Evolutionary conservation across 2,888 invertebrate species (phyloP).

Genomic region (Chelonus formosanus): DNA sequence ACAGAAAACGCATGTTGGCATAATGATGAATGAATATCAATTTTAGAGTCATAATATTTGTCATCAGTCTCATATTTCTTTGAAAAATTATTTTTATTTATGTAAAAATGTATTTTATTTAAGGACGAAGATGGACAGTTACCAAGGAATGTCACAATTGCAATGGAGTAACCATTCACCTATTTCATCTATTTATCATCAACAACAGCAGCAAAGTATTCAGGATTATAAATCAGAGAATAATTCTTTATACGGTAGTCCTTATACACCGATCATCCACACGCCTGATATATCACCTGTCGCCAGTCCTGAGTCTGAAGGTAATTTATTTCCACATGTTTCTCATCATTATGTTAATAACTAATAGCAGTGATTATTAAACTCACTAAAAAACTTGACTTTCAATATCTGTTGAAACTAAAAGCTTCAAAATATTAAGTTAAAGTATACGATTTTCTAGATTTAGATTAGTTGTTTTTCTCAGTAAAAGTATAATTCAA

Average conservation of each 20-base stretch:
- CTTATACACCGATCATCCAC: conserved; percentile 69
- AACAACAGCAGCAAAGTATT: conserved; percentile 59
- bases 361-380: too few relatives aligned
- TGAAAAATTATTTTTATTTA: conserved; percentile 2
- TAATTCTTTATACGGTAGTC: conserved; percentile 63
- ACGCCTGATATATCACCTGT: conserved; percentile 87
- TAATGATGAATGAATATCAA: conserved; percentile 22
- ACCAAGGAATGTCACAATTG: conserved; percentile 62
- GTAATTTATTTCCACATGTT: conserved; percentile 54
- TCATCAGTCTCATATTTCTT: conserved; percentile 11
- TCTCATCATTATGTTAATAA: conserved; percentile 17
- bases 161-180: conserved; percentile 64
- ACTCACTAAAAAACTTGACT: too few relatives aligned
- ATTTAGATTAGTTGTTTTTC: too few relatives aligned
- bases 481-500: conserved; percentile 4
- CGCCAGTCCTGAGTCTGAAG: conserved; percentile 82
- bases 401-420: too few relatives aligned
- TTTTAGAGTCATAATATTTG: conserved; percentile 4
- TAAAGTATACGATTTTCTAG: too few relatives aligned
- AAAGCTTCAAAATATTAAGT: too few relatives aligned
- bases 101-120: not conserved
- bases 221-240: conserved; percentile 64
- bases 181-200: conserved; percentile 65
- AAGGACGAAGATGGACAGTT: conserved; percentile 60
- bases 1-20: conserved; percentile 2